Base-by-base conservation (phyloP, 2,888 invertebrate genomes). In the Agrochola macilenta region DNA sequence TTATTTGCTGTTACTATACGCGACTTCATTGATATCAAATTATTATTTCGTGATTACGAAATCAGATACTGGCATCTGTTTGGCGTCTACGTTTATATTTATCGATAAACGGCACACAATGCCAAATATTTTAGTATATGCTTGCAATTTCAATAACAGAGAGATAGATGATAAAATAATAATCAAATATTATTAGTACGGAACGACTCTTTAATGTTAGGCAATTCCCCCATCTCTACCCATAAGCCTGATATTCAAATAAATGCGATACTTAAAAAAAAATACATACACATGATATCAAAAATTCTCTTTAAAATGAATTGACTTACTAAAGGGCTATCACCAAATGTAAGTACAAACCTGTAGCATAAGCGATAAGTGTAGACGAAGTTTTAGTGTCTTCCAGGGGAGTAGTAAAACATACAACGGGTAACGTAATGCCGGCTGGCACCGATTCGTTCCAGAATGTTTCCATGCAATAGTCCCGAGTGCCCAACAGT, bases 401-500 rank as follows among this genome's bases (percentile, higher is more conserved):
- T 65, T 94, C 94, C 74, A 92, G 76, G 0, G 95, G 93, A 0
- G 94, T 88, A 23, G 92, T 89, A 86, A 97, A 97, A 89, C 97
- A 97, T 12, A 97, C 95, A 81, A 97, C 93, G 0, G 97, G 97
- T 58, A 97, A 87, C 8, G 97, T 97, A 30, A 96, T 86, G 12
- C 95, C 95, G 20, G 95, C 95, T 60, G 96, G 96, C 69, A 92
- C 92, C 0, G 95, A 90, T 79, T 94, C 94, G 75, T 94, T 96
- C 91, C 94, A 97, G 85, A 97, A 97, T 0, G 97, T 93, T 89
- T 97, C 97, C 97, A 97, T 97, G 88, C 97, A 97, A 90, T 97
- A 97, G 84, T 97, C 97, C 73, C 95, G 95, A 1, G 97, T 96
- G 17, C 94, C 93, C 60, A 97, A 91, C 88, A 97, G 92, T n/a